Percentiles rank a stretch among this genome's conserved stretches.
Conservation (phyloP, 2,113 vertebrate species). For the Hippopotamus amphibius region DNA sequence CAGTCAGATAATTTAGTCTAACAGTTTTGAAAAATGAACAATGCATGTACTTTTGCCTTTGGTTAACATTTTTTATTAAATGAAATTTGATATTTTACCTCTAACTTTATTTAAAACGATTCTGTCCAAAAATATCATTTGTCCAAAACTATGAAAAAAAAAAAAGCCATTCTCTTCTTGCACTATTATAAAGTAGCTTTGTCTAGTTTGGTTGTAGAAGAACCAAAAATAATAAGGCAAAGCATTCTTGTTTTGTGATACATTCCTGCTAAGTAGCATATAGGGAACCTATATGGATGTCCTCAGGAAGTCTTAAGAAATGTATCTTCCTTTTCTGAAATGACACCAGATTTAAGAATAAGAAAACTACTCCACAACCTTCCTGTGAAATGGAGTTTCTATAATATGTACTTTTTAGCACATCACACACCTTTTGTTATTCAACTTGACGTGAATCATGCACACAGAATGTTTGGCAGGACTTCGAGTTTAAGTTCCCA, state of each 20-base stretch:
- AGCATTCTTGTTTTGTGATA: background rate
- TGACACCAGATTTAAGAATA: background rate
- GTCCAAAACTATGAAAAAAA: background rate
- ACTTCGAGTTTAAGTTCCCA: conserved; percentile 74
- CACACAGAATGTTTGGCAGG: conserved; percentile 77
- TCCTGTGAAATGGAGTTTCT: conserved; percentile 22
- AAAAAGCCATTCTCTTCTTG: background rate
- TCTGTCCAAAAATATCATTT: conserved; percentile 39
- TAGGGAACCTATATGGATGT: background rate
- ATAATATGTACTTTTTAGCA: conserved; percentile 26
- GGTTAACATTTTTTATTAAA: conserved; percentile 64
- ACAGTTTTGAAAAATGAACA: conserved; percentile 71
- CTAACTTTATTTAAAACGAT: conserved; percentile 60
- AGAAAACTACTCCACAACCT: background rate
- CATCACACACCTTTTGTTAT: conserved; percentile 63
- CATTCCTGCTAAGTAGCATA: background rate
- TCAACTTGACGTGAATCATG: conserved; percentile 72
- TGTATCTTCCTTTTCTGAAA: conserved; percentile 3
- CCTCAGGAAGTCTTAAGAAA: conserved; percentile 30
- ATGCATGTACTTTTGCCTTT: conserved; percentile 50
- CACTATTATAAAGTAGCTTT: conserved; percentile 44
- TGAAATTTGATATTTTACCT: conserved; percentile 65
- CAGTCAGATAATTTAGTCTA: conserved; percentile 47
- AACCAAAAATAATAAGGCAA: conserved; percentile 37
- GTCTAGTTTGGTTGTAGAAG: conserved; percentile 18